Evolutionary conservation across 2,888 invertebrate genomes (phyloP), one percentile per base, ranked within the genome.

Genomic region (Trissolcus japonicus): DNA sequence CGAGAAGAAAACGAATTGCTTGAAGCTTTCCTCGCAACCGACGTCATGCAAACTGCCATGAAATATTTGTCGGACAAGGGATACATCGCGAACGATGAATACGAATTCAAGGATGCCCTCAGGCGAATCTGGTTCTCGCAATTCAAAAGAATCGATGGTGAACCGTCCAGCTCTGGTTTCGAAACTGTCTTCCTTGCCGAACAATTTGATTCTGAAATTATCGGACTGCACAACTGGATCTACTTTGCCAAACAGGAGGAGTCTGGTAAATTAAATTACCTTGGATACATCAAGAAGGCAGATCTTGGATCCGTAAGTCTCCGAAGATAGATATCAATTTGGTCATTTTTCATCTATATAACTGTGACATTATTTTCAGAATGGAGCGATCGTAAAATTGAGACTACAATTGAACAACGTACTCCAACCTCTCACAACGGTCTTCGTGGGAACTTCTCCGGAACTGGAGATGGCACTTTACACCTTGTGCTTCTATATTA

Each of bases 171-270:
- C 97, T 55, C 95, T 43, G 97, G 96, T 6, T 98, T 98, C 86
- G 98, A 98, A 88, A 97, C 98, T 84, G 93, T 96, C 17, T 97
- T 98, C 87, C 92, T 96, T 0, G 95, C 96, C 0, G 98, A 98
- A 91, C 91, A 94, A 0, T 95, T 95, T 87, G 93, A 94, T 81
- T 92, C 92, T 40, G 74, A 71, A 62, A 93, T 88, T 4, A 74
- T 86, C 7, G 97, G 97, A 4, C 91, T 97, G 77, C 98, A 98
- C 88, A 96, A 96, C 87, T 98, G 97, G 97, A 90, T 97, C 17
- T 95, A 95, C 88, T 96, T 95, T 84, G 92, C 93, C 62, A 92
- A 92, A 75, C 94, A 96, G 89, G 97, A 98, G 90, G 89, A 90
- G 55, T 92, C 92, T 0, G 93, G 93, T 60, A 91, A 92, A 43